phyloP scores from a whole-genome alignment of 2,888 invertebrate species.

The Ichneumon xanthorius region DNA sequence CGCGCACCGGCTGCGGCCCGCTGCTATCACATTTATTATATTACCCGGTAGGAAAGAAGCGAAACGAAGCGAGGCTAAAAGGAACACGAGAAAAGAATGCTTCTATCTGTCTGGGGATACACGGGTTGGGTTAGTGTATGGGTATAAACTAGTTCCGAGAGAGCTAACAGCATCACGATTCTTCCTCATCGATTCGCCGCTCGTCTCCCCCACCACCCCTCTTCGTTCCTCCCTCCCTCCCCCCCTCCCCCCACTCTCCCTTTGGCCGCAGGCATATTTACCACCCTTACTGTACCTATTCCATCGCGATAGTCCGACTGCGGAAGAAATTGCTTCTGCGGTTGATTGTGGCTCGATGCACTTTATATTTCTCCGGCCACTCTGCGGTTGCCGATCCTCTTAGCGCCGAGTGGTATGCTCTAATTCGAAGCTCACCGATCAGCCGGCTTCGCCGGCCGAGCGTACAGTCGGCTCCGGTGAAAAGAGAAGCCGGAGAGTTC shows the following conservation, averaged over 20 bases:
- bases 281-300: slow-evolving; percentile 21
- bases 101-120: slow-evolving; percentile 53
- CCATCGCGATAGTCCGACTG: slow-evolving; percentile 46
- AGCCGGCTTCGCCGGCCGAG: too few relatives aligned
- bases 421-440: slow-evolving; percentile 30
- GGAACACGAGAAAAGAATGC: slow-evolving; percentile 59
- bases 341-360: slow-evolving; percentile 55
- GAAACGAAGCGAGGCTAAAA: slow-evolving; percentile 63
- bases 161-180: slow-evolving; percentile 58
- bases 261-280: background rate
- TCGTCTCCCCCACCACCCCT: slow-evolving; percentile 3
- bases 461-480: background rate
- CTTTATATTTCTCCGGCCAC: slow-evolving; percentile 47
- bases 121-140: slow-evolving; percentile 31
- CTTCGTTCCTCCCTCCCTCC: background rate
- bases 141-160: slow-evolving; percentile 62
- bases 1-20: slow-evolving; percentile 70
- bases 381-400: slow-evolving; percentile 51
- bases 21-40: slow-evolving; percentile 77
- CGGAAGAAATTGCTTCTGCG: slow-evolving; percentile 61
- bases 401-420: slow-evolving; percentile 28
- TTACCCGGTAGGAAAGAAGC: slow-evolving; percentile 64
- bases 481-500: background rate
- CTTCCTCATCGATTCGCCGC: slow-evolving; percentile 49
- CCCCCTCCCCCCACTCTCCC: background rate